A percentile compares a stretch with the other conserved stretches of the same genome.
Evolutionary conservation across 2,888 invertebrate species (phyloP).

Genomic region (Ormyrus nitidulus): DNA sequence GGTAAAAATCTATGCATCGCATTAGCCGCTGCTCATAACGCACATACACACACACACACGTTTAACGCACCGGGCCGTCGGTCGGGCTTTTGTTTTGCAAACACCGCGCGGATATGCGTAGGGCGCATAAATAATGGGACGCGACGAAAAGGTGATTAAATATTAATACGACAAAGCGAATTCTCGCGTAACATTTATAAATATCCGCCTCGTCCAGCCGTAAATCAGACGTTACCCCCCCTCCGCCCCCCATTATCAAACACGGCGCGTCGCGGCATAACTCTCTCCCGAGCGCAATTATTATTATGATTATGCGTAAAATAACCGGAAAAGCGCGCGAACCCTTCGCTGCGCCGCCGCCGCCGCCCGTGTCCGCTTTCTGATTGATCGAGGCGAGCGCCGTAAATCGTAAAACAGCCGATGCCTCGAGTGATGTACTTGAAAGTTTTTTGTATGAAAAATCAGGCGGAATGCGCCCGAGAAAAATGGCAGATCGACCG

Average conservation of each 20-base stretch:
- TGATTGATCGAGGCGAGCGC: constrained; percentile 30
- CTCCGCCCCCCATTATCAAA: neutral
- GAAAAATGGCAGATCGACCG: constrained; percentile 38
- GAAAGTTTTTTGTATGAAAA: constrained; percentile 32
- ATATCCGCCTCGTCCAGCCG: constrained; percentile 16
- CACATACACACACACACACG: too few species aligned
- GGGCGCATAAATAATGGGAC: constrained; percentile 22
- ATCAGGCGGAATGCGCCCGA: constrained; percentile 14
- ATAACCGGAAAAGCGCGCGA: neutral
- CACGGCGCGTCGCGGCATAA: neutral
- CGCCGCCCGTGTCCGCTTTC: constrained; percentile 10
- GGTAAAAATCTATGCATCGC: neutral
- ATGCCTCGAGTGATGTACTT: neutral
- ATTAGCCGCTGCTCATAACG: neutral
- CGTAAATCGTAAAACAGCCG: neutral
- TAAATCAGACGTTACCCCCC: constrained; percentile 29
- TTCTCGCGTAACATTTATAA: constrained; percentile 29
- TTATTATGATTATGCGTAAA: neutral
- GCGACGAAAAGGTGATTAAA: constrained; percentile 34
- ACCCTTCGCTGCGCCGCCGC: neutral
- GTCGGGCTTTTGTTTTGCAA: constrained; percentile 9
- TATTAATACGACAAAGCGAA: constrained; percentile 23
- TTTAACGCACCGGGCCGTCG: too few species aligned
- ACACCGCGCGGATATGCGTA: neutral
- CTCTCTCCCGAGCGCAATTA: neutral